Percentiles rank a stretch among this genome's conserved stretches.
Conservation (phyloP, 1,140 invertebrate genomes). For the Nautilus pompilius region DNA sequence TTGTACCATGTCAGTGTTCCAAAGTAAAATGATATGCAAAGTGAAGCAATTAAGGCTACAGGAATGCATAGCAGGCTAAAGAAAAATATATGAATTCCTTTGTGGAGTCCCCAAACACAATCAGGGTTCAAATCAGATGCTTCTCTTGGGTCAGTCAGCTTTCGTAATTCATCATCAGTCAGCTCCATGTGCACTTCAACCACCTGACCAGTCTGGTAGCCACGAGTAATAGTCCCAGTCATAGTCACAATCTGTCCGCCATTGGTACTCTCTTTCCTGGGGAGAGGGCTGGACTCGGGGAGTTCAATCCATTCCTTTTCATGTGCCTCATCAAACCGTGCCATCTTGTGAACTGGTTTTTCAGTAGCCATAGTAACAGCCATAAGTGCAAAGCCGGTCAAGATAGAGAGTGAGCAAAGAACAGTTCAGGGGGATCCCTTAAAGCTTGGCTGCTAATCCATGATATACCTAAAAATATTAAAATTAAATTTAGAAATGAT, state of each 20-base stretch:
- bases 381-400: too few relatives aligned
- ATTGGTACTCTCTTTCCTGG: conserved; percentile 1
- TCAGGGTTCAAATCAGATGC: conserved; percentile 9
- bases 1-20: conserved; percentile 77
- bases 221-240: conserved; percentile 71
- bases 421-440: too few relatives aligned
- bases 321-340: background rate
- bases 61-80: conserved; percentile 68
- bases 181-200: conserved; percentile 70
- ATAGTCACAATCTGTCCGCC: conserved; percentile 37
- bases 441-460: too few relatives aligned
- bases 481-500: too few relatives aligned
- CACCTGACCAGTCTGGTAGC: conserved; percentile 70
- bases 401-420: too few relatives aligned
- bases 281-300: conserved; percentile 10
- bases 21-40: conserved; percentile 70
- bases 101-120: conserved; percentile 61
- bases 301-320: conserved; percentile 19
- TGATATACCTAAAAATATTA: too few relatives aligned
- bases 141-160: conserved; percentile 67
- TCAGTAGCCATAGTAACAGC: conserved; percentile 1
- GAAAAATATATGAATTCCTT: conserved; percentile 68
- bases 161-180: conserved; percentile 62
- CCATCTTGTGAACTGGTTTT: background rate
- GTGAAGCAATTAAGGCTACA: conserved; percentile 64